Evolutionary conservation across 2,113 vertebrate species (phyloP), one percentile per base, ranked within the genome.

Genomic region (Anhinga anhinga): DNA sequence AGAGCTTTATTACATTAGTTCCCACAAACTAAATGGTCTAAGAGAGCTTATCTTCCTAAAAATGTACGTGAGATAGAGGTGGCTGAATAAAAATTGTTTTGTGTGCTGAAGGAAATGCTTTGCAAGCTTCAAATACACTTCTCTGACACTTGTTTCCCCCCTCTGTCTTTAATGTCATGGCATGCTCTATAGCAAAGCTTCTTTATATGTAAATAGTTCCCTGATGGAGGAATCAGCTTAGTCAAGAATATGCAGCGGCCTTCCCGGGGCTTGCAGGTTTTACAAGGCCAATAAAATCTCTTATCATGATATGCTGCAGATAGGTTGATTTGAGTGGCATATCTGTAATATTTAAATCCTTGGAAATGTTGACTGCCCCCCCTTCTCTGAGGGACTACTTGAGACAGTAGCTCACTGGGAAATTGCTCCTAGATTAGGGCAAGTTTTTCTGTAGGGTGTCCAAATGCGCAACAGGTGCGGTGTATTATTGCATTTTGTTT

Each of bases 161-260:
- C 34, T 44, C 70, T 77, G 7, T 66, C 36, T 79, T 56, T 29
- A 80, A 62, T 93, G 71, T 50, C 42, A 4, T 17, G 63, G 71
- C 45, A 88, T 53, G 30, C 71, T 80, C 62, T 71, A 14, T 44
- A 88, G 76, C 62, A 59, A 90, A 71, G n/a, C 47, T 47, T 94
- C 67, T 93, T 94, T 93, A 55, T 82, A 71, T 90, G 79, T 83
- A 93, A 92, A 90, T 76, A 82, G 36, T 81, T 88, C 27, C 32
- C 55, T 36, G 55, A 67, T 25, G 80, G 59, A 88, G 79, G 78
- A 92, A 70, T 73, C 4, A 1, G 36, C 63, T 90, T 55, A 58
- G 71, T 83, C 32, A n/a, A 69, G 76, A 73, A 81, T 47, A 55
- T 32, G 26, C 79, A 73, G 59, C 32, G 63, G 52, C 42, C 22